phyloP scores from a whole-genome alignment of 2,888 invertebrate genomes.

The Caenorhabditis angaria region DNA sequence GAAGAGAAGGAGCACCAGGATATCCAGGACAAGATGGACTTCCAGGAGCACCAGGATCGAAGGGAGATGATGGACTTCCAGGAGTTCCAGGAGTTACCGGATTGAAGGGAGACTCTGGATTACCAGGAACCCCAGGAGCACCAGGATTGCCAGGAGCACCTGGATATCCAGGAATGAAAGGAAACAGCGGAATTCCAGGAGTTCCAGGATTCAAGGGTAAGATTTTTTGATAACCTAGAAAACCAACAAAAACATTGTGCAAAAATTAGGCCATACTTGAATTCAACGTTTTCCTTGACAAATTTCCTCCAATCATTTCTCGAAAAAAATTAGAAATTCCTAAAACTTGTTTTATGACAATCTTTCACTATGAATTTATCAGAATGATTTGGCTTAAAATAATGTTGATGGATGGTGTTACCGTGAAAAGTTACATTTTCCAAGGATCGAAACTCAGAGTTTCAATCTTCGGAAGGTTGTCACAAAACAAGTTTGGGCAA shows the following conservation, averaged over 20 bases:
- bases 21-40: slow-evolving; percentile 57
- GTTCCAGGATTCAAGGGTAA: slow-evolving; percentile 65
- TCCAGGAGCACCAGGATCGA: slow-evolving; percentile 77
- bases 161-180: slow-evolving; percentile 76
- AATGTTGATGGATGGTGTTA: too few relatives aligned
- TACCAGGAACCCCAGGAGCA: slow-evolving; percentile 82
- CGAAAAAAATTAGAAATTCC: too few relatives aligned
- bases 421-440: too few relatives aligned
- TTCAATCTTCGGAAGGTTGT: too few relatives aligned
- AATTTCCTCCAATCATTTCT: too few relatives aligned
- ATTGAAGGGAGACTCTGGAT: slow-evolving; percentile 73
- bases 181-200: slow-evolving; percentile 67
- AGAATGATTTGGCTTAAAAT: too few relatives aligned
- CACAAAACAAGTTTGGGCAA: background rate
- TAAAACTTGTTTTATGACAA: too few relatives aligned
- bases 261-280: too few relatives aligned
- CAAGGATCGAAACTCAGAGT: too few relatives aligned
- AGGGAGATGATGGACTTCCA: slow-evolving; percentile 71
- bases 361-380: too few relatives aligned
- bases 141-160: slow-evolving; percentile 75
- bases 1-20: slow-evolving; percentile 56
- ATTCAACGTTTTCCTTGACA: too few relatives aligned
- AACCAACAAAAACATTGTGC: background rate
- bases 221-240: background rate
- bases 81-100: slow-evolving; percentile 67